A percentile compares a stretch with the other conserved stretches of the same genome.
phyloP scores from a whole-genome alignment of 2,113 vertebrate species.

The Atherinomorus stipes region DNA sequence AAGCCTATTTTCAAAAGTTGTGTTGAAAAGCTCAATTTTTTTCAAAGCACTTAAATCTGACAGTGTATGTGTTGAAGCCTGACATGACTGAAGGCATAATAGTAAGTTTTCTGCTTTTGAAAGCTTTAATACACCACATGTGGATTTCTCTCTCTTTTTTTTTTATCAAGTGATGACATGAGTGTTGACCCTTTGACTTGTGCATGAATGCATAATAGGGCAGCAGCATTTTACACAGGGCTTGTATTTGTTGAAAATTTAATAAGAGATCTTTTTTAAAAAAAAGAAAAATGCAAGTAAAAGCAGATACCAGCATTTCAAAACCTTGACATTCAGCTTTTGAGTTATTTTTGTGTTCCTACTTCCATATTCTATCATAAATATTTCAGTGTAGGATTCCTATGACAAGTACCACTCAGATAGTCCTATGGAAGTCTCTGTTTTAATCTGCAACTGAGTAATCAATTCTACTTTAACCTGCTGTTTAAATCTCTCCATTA shows the following conservation, averaged over 20 bases:
- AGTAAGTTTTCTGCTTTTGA: slow-evolving; percentile 31
- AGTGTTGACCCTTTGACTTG: slow-evolving; percentile 15
- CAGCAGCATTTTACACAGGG: background rate
- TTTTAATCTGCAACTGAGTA: too few relatives aligned
- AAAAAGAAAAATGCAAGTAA: background rate
- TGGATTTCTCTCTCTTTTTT: slow-evolving; percentile 49
- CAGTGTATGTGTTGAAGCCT: slow-evolving; percentile 54
- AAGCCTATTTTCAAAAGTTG: slow-evolving; percentile 18
- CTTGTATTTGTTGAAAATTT: background rate
- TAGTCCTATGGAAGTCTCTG: too few relatives aligned
- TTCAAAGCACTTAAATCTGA: slow-evolving; percentile 44
- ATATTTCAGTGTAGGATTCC: too few relatives aligned
- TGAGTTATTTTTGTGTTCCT: too few relatives aligned
- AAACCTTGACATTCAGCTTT: background rate
- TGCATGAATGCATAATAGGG: slow-evolving; percentile 19
- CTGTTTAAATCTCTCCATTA: background rate
- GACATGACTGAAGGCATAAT: slow-evolving; percentile 31
- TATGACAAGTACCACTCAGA: too few relatives aligned
- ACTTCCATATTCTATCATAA: too few relatives aligned
- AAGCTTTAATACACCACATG: slow-evolving; percentile 26
- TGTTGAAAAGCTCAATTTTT: slow-evolving; percentile 33
- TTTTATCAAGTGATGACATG: slow-evolving; percentile 23
- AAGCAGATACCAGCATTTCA: background rate
- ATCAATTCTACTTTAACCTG: background rate
- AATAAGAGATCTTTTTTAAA: background rate